Evolutionary conservation across 1,140 invertebrate genomes (phyloP), one percentile per base, ranked within the genome.

Genomic region (Drosophila tsacasi): DNA sequence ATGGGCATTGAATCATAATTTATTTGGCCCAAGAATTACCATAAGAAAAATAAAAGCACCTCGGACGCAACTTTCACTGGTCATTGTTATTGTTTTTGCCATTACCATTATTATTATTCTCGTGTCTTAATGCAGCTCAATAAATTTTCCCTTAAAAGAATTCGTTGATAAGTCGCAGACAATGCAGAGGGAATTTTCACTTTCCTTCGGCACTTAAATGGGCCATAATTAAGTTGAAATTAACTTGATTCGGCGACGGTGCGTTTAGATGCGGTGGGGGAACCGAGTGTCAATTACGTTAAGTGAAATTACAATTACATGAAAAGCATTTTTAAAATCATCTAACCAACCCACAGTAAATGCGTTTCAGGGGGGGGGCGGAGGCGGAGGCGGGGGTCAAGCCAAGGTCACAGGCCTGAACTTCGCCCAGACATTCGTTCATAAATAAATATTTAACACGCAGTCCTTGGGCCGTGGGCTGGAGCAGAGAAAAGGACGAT

Each of bases 221-320:
- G 44, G 66, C 54, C 64, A 72, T 83, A 83, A 86, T 89, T 77
- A 83, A 73, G 80, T 65, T 76, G 55, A 66, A 80, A 80, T 85
- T 81, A 79, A 68, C 72, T 71, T 76, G 66, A 66, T 76, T 61
- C 46, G 50, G 50, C n/a, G 27, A 12, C 47, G 42, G 23, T 25
- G 49, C 65, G 30, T 67, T 75, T 69, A 66, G 50, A 61, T 49
- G 60, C 23, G 39, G 55, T 39, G 8, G 12, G 39, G 52, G 59
- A 42, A 21, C 17, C 25, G 46, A 55, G 58, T 75, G 69, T 76
- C 85, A 89, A 89, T 89, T 90, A 89, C 67, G 77, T 81, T 90
- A 89, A 89, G 85, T 84, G 84, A 81, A 90, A 90, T 80, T 73
- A 50, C 80, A 87, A 86, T 80, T 72, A 83, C 74, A 72, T 64